Evolutionary conservation across 1,140 invertebrate genomes (phyloP).

Genomic region (Zeugodacus cucurbitae): DNA sequence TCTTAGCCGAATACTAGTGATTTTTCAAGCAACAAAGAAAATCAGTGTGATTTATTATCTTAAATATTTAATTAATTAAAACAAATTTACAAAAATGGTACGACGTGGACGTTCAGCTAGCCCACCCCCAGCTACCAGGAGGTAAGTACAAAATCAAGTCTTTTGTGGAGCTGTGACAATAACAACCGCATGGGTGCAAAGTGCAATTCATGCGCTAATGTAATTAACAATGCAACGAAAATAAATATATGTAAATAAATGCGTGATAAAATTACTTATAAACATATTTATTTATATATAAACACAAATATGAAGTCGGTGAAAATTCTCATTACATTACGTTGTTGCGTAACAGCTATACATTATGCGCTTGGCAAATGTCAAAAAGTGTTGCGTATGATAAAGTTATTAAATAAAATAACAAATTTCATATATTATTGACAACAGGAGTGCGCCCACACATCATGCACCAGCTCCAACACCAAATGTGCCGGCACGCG

Average conservation of each 20-base stretch:
- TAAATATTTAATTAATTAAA: not conserved
- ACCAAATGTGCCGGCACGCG: conserved; percentile 63
- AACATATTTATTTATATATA: not conserved
- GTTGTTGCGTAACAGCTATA: conserved; percentile 20
- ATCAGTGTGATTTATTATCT: not conserved
- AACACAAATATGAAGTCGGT: not conserved
- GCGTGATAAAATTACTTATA: not conserved
- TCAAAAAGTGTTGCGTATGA: not conserved
- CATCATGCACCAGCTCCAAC: conserved; percentile 49
- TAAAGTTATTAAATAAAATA: not conserved
- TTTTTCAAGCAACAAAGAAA: not conserved
- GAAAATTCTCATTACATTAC: not conserved
- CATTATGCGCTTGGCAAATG: not conserved
- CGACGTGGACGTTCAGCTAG: conserved; percentile 79
- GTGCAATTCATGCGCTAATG: not conserved
- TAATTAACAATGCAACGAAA: not conserved
- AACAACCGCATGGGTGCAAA: conserved; percentile 16
- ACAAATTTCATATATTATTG: conserved; percentile 37
- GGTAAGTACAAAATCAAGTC: conserved; percentile 63
- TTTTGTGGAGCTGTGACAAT: not conserved
- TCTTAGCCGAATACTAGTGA: not conserved
- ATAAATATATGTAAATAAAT: not conserved
- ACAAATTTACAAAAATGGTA: conserved; percentile 71
- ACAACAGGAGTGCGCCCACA: conserved; percentile 49
- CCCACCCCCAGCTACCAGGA: conserved; percentile 73